These are phyloP conservation scores for Lasioglossum calceatum DNA, from an alignment of 2,888 invertebrate genomes.

Conservation along the genomic window DNA sequence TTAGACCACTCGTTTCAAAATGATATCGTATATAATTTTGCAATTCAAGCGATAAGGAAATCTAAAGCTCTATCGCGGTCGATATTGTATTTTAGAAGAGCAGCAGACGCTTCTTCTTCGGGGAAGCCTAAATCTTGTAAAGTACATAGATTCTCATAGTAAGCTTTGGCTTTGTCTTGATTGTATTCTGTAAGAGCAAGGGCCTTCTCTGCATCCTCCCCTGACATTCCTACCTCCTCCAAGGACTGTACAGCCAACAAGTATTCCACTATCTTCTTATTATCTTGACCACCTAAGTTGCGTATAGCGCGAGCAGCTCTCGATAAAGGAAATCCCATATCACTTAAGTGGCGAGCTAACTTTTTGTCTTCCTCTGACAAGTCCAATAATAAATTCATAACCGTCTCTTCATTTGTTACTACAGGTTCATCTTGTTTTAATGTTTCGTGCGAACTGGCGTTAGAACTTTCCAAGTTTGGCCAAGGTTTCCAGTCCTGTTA, in stretches of 20 bases:
- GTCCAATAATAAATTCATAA: constrained; percentile 71
- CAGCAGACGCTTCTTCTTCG: constrained; percentile 90
- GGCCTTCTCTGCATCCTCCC: constrained; percentile 85
- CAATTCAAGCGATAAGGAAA: constrained; percentile 87
- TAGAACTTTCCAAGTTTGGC: constrained; percentile 80
- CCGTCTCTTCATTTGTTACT: constrained; percentile 57
- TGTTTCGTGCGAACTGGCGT: constrained; percentile 59
- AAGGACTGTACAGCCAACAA: constrained; percentile 88
- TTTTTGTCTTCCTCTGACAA: constrained; percentile 85
- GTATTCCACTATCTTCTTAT: constrained; percentile 95
- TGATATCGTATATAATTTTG: constrained; percentile 20
- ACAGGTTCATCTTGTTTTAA: constrained; percentile 49
- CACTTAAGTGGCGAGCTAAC: constrained; percentile 90
- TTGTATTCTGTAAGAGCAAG: constrained; percentile 84
- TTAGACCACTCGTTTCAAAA: constrained; percentile 26
- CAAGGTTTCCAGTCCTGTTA: constrained; percentile 82
- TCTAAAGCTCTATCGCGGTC: constrained; percentile 95
- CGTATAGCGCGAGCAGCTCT: constrained; percentile 92
- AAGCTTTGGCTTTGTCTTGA: constrained; percentile 83
- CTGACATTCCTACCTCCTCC: constrained; percentile 84
- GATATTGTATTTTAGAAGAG: constrained; percentile 91
- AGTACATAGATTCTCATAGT: constrained; percentile 87
- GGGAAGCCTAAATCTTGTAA: constrained; percentile 93
- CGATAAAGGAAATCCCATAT: constrained; percentile 95
- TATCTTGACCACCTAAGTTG: constrained; percentile 91